phyloP scores from a whole-genome alignment of 2,113 vertebrate genomes.

The Opisthocomus hoazin region DNA sequence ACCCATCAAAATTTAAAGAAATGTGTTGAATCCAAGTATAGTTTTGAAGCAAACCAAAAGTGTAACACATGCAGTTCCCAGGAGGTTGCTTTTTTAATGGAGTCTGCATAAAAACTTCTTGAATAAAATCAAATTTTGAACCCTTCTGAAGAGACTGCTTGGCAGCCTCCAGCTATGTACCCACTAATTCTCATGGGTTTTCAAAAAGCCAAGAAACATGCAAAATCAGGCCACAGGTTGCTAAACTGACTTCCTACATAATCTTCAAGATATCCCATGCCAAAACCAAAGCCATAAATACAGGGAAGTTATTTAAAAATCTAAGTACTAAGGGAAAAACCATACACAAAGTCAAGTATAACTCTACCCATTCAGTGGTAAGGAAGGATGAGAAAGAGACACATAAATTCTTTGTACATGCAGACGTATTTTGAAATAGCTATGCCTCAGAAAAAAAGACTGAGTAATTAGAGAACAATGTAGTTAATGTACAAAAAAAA shows the following conservation, averaged over 20 bases:
- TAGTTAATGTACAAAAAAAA: background rate
- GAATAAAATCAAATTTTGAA: background rate
- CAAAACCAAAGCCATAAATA: background rate
- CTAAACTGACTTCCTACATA: background rate
- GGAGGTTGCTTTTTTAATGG: background rate
- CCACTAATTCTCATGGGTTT: background rate
- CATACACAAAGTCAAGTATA: background rate
- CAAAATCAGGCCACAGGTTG: background rate
- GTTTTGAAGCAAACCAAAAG: background rate
- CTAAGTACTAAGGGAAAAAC: background rate
- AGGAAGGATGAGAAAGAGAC: background rate
- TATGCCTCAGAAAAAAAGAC: background rate
- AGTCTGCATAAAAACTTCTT: background rate
- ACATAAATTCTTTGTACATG: background rate
- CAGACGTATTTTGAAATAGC: background rate
- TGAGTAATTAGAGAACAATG: background rate
- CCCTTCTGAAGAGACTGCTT: background rate
- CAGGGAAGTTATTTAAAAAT: background rate
- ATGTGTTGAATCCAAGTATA: background rate
- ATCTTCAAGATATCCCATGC: background rate
- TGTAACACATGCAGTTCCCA: background rate
- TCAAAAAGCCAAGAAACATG: background rate
- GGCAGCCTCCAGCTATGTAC: background rate
- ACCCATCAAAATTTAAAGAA: background rate
- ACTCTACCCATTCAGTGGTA: background rate